Evolutionary conservation across 2,113 vertebrate genomes (phyloP).

Genomic region (Illadopsis cleaveri): DNA sequence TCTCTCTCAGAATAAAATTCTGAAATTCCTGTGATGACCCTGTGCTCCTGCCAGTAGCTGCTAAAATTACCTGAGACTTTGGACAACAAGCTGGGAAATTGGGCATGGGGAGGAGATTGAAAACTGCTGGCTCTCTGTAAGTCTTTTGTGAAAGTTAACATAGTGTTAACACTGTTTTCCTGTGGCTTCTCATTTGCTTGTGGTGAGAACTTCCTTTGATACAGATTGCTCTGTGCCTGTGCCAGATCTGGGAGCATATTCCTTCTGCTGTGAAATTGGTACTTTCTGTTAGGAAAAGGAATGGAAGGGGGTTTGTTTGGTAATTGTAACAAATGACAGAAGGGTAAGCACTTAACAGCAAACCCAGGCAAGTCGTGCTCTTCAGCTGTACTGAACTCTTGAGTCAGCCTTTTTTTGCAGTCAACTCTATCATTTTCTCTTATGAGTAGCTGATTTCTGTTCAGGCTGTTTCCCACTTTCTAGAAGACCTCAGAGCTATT

Average conservation of each 20-base stretch:
- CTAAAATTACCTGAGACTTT: background rate
- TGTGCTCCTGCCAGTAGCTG: background rate
- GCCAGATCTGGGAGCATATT: background rate
- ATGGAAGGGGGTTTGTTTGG: background rate
- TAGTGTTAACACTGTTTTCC: accelerated
- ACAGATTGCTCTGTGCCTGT: background rate
- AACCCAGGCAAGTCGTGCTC: background rate
- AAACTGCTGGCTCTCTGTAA: background rate
- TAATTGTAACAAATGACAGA: background rate
- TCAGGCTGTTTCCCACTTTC: background rate
- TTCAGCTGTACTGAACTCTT: background rate
- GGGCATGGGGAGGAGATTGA: background rate
- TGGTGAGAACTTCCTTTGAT: background rate
- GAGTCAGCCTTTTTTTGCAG: background rate
- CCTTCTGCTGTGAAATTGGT: background rate
- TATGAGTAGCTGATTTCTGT: background rate
- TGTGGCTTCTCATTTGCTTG: background rate
- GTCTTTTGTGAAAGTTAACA: background rate
- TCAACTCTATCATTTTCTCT: background rate
- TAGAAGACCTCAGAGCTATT: background rate
- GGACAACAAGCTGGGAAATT: background rate
- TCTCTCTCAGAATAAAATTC: background rate
- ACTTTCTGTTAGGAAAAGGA: background rate
- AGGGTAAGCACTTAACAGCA: background rate
- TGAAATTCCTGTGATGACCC: background rate